Conservation (phyloP, 1,140 invertebrate genomes). For the Drosophila novamexicana region DNA sequence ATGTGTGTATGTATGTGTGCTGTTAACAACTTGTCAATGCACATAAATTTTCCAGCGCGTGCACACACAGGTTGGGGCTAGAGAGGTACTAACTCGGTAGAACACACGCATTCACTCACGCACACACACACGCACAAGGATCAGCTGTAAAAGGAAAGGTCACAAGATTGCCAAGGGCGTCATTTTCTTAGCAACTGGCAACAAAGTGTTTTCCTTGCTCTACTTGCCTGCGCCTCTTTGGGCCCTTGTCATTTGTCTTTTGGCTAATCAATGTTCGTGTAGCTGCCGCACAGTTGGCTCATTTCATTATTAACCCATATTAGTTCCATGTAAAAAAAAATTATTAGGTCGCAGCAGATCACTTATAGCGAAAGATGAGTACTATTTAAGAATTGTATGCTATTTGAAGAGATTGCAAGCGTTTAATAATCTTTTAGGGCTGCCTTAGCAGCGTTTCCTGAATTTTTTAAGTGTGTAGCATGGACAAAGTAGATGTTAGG, state of each 20-base stretch:
- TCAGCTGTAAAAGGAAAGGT: slow-evolving; percentile 69
- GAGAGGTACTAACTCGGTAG: slow-evolving; percentile 8
- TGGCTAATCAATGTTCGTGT: slow-evolving; percentile 21
- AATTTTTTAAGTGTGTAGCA: too few relatives aligned
- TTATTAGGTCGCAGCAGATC: too few relatives aligned
- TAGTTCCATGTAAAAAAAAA: background rate
- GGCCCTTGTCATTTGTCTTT: slow-evolving; percentile 40
- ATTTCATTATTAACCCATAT: background rate
- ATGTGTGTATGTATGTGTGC: slow-evolving; percentile 2
- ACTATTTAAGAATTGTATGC: too few relatives aligned
- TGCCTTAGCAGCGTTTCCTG: too few relatives aligned
- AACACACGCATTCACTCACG: background rate
- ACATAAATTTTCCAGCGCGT: slow-evolving; percentile 58
- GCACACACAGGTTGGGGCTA: slow-evolving; percentile 16
- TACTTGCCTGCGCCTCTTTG: background rate
- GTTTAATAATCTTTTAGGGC: too few relatives aligned
- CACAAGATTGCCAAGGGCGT: slow-evolving; percentile 46
- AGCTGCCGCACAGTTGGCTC: slow-evolving; percentile 17
- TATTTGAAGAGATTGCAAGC: too few relatives aligned
- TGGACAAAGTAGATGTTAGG: too few relatives aligned
- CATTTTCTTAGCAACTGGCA: slow-evolving; percentile 49
- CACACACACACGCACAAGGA: slow-evolving; percentile 9
- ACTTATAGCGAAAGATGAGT: too few relatives aligned
- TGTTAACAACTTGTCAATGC: slow-evolving; percentile 61
- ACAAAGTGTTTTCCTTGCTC: slow-evolving; percentile 27